Evolutionary conservation across 2,113 vertebrate species (phyloP), one percentile per base, ranked within the genome.

Genomic region (Nothoprocta perdicaria): DNA sequence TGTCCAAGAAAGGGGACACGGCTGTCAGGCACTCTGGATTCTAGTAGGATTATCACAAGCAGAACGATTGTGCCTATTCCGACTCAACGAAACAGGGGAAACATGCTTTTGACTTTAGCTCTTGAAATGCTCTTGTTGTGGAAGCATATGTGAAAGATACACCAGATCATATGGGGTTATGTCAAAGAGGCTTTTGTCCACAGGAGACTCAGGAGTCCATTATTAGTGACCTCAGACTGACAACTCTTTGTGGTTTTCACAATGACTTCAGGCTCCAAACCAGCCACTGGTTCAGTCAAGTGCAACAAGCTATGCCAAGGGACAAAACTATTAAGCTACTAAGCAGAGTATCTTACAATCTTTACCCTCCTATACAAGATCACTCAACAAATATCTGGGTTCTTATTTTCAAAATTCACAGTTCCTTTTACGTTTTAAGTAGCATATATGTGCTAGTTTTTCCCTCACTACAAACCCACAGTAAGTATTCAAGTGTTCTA

Each of bases 361-460:
- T 27, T 79, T 11, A 68, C 26, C 12, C 38, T 67, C 35, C 61
- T 27, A 35, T 9, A 84, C 58, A 63, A 79, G 17, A 75, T 6
- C 11, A 15, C 0, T 3, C 33, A 75, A 86, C 38, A 84, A 81
- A 57, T 4, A 61, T 11, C 18, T n/a, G 31, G 78, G 33, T 38
- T 65, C 40, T 86, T 62, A 45, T 62, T 77, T 57, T 68, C 55
- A 69, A 91, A 73, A 80, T 65, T 53, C 27, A 38, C 10, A 29
- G 12, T 35, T 84, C 41, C 41, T 46, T 35, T 84, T 65, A 48
- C 26, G 69, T 92, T 94, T 91, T 87, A 89, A 94, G 93, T 58
- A 86, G 84, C 79, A 29, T 9, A 8, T 45, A 40, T 0, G 3
- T 45, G 90, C 48, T 90, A 23, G 4, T 91, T 88, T 90, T 58